Evolutionary conservation across 1,140 invertebrate species (phyloP), one percentile per base, ranked within the genome.

Genomic region (Philotrypesis tridentata): DNA sequence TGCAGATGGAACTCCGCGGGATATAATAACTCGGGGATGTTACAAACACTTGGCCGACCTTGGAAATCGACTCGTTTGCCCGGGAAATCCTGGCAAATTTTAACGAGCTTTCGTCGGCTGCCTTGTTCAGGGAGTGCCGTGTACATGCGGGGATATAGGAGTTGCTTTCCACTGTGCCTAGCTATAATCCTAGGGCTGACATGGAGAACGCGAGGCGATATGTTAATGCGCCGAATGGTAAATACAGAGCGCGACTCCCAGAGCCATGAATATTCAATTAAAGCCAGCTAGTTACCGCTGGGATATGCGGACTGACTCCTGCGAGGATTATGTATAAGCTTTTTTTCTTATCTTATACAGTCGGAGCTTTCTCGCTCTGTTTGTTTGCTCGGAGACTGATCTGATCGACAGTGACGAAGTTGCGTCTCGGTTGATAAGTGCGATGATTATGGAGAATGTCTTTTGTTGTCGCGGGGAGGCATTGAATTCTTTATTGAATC

Each of bases 201-300:
- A n/a, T n/a, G n/a, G n/a, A n/a, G n/a, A n/a, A n/a, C n/a, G n/a
- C n/a, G 48, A 29, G 33, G 43, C 65, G 67, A 79, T 81, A 76
- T 73, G 73, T 83, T 84, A 84, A 83, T 86, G 48, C 60, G 37
- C 60, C 33, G 48, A 85, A 85, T 84, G 79, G 83, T 84, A 85
- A 86, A 84, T 86, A 82, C 68, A 33, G 29, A 11, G 21, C 25
- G 48, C 48, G 17, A 55, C 48, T 55, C 48, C 17, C 48, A n/a
- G 11, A 1, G 40, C 65, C 81, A 84, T 87, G 85, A 86, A 87
- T 87, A 87, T 87, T 87, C 84, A 85, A 84, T 84, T 74, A 75
- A 68, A 75, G 33, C 21, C 48, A 55, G 48, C 48, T 14, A 55
- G 48, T 55, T n/a, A 17, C 48, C 21, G n/a, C 17, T 55, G 21